Percentiles rank a stretch among this genome's conserved stretches.
phyloP scores from a whole-genome alignment of 1,140 invertebrate species.

The Sminthurinus signatus region DNA sequence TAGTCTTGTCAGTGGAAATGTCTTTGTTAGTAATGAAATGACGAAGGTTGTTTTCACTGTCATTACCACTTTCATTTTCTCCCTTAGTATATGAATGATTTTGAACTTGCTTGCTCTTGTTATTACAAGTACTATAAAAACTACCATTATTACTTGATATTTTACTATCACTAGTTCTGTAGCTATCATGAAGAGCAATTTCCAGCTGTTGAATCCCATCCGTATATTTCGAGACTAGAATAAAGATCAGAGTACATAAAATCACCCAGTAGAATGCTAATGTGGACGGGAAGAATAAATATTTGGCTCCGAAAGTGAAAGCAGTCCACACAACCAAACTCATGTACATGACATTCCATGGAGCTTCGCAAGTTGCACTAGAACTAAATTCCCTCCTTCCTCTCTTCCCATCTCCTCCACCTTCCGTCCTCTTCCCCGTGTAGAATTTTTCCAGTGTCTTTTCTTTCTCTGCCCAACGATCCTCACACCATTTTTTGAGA shows the following conservation, averaged over 20 bases:
- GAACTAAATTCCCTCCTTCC: constrained; percentile 42
- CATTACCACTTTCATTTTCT: too few relatives aligned
- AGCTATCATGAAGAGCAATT: constrained; percentile 46
- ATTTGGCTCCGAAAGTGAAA: constrained; percentile 46
- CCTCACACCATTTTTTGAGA: constrained; percentile 60
- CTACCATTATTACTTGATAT: too few relatives aligned
- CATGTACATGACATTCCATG: constrained; percentile 48
- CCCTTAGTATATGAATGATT: background rate
- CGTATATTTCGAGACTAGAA: constrained; percentile 49
- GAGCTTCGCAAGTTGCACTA: constrained; percentile 26
- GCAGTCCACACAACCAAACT: constrained; percentile 54
- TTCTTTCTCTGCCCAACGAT: constrained; percentile 56
- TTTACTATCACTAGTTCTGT: too few relatives aligned
- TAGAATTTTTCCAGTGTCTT: constrained; percentile 30
- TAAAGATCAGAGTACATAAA: constrained; percentile 48
- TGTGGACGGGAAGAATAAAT: constrained; percentile 48
- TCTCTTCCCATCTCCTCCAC: too few relatives aligned
- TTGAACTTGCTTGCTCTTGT: background rate
- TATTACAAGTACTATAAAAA: background rate
- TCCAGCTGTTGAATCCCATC: constrained; percentile 54
- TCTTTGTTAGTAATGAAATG: too few relatives aligned
- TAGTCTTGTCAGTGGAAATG: too few relatives aligned
- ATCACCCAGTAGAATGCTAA: constrained; percentile 51
- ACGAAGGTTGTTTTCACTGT: too few relatives aligned
- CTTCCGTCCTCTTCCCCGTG: constrained; percentile 7